Conservation (phyloP, 30 jellyfish, hydroid and myxozoan genomes). For the Turritopsis rubra region DNA sequence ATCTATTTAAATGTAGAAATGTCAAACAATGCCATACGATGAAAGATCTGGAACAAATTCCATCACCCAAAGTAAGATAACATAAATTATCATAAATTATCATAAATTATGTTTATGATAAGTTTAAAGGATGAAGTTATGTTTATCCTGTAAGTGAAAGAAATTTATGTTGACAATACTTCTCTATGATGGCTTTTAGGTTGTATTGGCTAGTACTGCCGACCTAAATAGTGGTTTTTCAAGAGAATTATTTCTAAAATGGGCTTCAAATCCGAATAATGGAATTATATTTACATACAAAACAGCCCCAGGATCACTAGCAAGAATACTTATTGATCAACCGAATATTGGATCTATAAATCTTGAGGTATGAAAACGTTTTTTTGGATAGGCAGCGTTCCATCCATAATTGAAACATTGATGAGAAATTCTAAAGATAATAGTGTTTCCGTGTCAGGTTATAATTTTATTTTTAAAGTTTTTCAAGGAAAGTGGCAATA, state of each 20-base stretch:
- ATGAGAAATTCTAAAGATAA: background rate
- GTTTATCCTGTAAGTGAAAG: background rate
- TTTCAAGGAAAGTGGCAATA: background rate
- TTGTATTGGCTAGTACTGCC: conserved; percentile 83
- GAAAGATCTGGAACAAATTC: conserved; percentile 65
- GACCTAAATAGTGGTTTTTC: conserved; percentile 88
- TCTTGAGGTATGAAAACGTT: conserved; percentile 37
- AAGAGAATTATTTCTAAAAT: conserved; percentile 56
- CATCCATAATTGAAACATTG: too few species aligned
- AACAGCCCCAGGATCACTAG: conserved; percentile 82
- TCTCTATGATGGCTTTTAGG: conserved; percentile 20
- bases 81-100: background rate
- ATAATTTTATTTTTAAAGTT: background rate
- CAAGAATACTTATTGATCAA: conserved; percentile 80
- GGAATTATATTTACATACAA: conserved; percentile 65
- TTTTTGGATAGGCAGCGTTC: too few species aligned
- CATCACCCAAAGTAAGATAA: conserved; percentile 78
- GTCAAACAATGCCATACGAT: conserved; percentile 70
- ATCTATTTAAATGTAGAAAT: conserved; percentile 37
- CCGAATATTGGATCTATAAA: conserved; percentile 48
- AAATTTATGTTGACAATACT: background rate
- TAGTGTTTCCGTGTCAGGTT: background rate
- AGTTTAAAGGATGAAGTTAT: background rate
- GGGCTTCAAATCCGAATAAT: conserved; percentile 78
- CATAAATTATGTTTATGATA: background rate